A percentile compares a stretch with the other conserved stretches of the same genome.
phyloP scores from a whole-genome alignment of 2,797 vertebrate genomes.

The Schizopygopsis malacanthus region DNA sequence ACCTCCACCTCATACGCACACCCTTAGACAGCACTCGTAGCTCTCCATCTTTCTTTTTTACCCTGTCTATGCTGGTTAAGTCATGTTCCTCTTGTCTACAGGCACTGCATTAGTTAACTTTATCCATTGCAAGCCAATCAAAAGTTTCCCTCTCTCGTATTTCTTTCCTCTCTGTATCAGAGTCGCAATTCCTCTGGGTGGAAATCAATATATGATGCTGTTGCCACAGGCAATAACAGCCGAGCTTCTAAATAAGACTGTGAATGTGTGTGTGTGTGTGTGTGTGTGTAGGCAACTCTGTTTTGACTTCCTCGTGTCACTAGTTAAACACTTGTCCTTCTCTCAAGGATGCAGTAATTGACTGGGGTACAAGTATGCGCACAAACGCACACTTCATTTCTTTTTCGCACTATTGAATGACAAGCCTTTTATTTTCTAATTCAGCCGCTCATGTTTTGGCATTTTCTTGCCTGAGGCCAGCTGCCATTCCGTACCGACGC shows the following conservation, averaged over 20 bases:
- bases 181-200: slow-evolving; percentile 21
- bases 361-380: slow-evolving; percentile 20
- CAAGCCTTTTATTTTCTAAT: slow-evolving; percentile 45
- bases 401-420: slow-evolving; percentile 35
- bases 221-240: slow-evolving; percentile 37
- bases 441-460: slow-evolving; percentile 30
- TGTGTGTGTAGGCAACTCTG: neutral
- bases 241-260: slow-evolving; percentile 20
- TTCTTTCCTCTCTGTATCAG: slow-evolving; percentile 1
- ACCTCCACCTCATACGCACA: slow-evolving; percentile 11
- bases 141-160: slow-evolving; percentile 31
- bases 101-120: slow-evolving; percentile 34
- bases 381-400: slow-evolving; percentile 32
- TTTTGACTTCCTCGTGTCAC: slow-evolving; percentile 16
- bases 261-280: slow-evolving; percentile 24
- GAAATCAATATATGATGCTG: slow-evolving; percentile 46
- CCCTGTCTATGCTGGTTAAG: slow-evolving; percentile 18
- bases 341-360: slow-evolving; percentile 47
- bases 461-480: slow-evolving; percentile 29
- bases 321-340: slow-evolving; percentile 44
- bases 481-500: neutral
- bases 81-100: slow-evolving; percentile 31
- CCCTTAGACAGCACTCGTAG: neutral
- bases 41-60: neutral
- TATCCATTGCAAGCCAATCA: slow-evolving; percentile 38